Percentiles rank a stretch among this genome's conserved stretches.
Evolutionary conservation across 1,140 invertebrate species (phyloP).

Genomic region (Uloborus diversus): DNA sequence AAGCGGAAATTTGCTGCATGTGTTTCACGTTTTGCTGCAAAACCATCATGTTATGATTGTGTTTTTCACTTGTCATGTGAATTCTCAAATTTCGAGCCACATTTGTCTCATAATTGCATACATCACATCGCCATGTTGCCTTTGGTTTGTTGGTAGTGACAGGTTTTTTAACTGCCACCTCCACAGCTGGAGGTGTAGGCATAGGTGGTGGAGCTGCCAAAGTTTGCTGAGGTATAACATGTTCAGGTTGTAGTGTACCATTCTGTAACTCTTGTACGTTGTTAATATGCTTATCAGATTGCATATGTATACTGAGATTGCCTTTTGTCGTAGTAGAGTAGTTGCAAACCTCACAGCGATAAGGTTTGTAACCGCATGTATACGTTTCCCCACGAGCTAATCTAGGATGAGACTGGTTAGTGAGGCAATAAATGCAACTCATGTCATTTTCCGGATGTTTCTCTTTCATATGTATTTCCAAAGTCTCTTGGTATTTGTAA

Average conservation of each 20-base stretch:
- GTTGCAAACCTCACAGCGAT: conserved; percentile 97
- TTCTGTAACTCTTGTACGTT: conserved; percentile 96
- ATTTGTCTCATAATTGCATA: conserved; percentile 98
- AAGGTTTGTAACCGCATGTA: conserved; percentile 98
- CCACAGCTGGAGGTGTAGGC: conserved; percentile 36
- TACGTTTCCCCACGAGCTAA: conserved; percentile 98
- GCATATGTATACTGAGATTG: conserved; percentile 99
- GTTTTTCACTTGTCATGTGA: conserved; percentile 98
- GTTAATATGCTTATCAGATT: conserved; percentile 99
- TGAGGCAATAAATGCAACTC: conserved; percentile 97
- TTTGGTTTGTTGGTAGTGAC: conserved; percentile 77
- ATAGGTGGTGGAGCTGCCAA: conserved; percentile 1
- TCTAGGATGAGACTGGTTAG: conserved; percentile 95
- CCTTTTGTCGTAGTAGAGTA: conserved; percentile 99
- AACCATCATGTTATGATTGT: conserved; percentile 97
- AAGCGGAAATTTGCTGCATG: conserved; percentile 80
- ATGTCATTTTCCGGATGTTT: conserved; percentile 99
- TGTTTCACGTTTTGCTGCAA: conserved; percentile 97
- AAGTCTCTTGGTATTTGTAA: conserved; percentile 99
- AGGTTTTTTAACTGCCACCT: conserved; percentile 36
- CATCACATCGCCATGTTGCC: conserved; percentile 95
- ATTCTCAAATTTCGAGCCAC: conserved; percentile 94
- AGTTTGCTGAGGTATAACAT: conserved; percentile 38
- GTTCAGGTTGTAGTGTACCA: conserved; percentile 70
- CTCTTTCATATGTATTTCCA: conserved; percentile 99